Evolutionary conservation across 2,113 vertebrate genomes (phyloP).

Genomic region (Alectura lathami): DNA sequence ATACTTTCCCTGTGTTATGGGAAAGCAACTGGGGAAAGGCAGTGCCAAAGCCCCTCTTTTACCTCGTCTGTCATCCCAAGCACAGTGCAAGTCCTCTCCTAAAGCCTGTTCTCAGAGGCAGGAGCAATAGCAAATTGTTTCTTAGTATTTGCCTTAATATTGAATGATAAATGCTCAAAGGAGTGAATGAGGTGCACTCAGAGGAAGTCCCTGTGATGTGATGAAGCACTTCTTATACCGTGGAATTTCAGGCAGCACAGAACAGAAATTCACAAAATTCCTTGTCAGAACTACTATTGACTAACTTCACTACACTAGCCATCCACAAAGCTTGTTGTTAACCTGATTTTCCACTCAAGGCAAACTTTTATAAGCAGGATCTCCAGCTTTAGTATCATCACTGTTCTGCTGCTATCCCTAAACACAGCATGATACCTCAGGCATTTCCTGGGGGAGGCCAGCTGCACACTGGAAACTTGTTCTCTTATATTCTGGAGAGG

Average conservation of each 20-base stretch:
- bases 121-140: background rate
- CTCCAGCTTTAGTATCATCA: background rate
- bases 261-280: background rate
- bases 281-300: background rate
- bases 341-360: background rate
- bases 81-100: background rate
- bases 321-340: background rate
- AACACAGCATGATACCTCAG: accelerated
- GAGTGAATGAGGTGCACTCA: background rate
- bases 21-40: background rate
- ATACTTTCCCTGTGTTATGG: background rate
- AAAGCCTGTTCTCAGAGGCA: background rate
- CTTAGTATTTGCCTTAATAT: background rate
- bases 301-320: background rate
- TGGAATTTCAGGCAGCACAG: background rate
- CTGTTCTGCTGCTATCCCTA: background rate
- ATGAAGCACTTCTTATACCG: background rate
- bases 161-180: background rate
- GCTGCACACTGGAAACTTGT: accelerated
- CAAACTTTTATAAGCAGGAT: background rate
- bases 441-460: background rate
- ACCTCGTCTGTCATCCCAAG: background rate
- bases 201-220: background rate
- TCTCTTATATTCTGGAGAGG: background rate
- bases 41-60: background rate